phyloP scores from a whole-genome alignment of 2,113 vertebrate species.

The Pelobates fuscus region DNA sequence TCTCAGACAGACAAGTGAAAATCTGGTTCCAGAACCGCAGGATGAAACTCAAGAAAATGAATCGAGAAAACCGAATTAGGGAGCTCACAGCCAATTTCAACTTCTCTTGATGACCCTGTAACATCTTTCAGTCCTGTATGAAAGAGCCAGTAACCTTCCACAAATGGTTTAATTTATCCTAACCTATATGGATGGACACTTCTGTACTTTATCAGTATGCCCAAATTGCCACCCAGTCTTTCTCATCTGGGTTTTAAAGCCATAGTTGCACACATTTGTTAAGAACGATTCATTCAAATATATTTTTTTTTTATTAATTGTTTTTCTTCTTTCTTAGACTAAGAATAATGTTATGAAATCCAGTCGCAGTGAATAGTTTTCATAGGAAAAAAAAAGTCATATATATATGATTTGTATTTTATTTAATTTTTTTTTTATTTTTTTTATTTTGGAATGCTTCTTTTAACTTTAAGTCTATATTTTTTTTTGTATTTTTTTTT shows the following conservation, averaged over 20 bases:
- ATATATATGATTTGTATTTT: constrained; percentile 42
- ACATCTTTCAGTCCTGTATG: constrained; percentile 54
- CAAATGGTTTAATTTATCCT: constrained; percentile 55
- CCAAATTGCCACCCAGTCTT: constrained; percentile 55
- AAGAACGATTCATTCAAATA: constrained; percentile 24
- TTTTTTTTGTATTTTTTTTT: constrained; percentile 19
- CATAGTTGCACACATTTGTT: constrained; percentile 59
- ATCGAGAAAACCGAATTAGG: constrained; percentile 94
- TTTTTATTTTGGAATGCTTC: neutral
- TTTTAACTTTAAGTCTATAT: constrained; percentile 25
- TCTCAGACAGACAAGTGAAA: constrained; percentile 99
- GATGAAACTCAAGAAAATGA: constrained; percentile 99
- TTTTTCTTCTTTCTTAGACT: constrained; percentile 45
- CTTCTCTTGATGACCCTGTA: constrained; percentile 91
- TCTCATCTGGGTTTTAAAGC: constrained; percentile 62
- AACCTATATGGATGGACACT: constrained; percentile 69
- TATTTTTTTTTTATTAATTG: constrained; percentile 38
- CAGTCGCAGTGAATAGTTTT: constrained; percentile 24
- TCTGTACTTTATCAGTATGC: constrained; percentile 59
- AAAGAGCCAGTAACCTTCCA: constrained; percentile 65
- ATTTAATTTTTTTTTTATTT: constrained; percentile 35
- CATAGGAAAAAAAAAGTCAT: constrained; percentile 36
- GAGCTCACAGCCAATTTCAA: constrained; percentile 96
- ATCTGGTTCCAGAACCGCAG: constrained; percentile 99
- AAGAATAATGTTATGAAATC: constrained; percentile 51